Conservation (phyloP, 2,113 vertebrate genomes). For the Equus przewalskii region DNA sequence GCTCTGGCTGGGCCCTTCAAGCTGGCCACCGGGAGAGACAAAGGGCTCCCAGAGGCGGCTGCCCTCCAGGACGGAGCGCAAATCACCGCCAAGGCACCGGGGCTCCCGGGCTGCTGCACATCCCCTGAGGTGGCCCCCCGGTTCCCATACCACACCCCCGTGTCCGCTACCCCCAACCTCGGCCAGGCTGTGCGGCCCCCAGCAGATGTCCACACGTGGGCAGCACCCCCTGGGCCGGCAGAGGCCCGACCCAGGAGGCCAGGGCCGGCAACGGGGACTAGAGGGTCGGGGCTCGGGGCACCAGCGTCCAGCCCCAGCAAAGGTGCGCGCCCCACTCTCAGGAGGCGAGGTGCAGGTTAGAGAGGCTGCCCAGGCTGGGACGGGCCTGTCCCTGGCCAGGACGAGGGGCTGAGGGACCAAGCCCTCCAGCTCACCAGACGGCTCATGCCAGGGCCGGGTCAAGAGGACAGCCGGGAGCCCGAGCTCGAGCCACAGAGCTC, state of each 20-base stretch:
- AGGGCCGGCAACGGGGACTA: neutral
- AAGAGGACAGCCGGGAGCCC: neutral
- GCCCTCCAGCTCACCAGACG: too few relatives aligned
- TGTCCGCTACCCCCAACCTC: too few relatives aligned
- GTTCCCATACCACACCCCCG: too few relatives aligned
- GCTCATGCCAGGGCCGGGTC: neutral
- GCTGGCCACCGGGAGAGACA: constrained; percentile 35
- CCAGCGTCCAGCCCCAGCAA: neutral
- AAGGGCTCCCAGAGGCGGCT: neutral
- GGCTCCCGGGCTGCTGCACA: too few relatives aligned
- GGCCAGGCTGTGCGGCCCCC: too few relatives aligned
- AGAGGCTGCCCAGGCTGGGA: too few relatives aligned
- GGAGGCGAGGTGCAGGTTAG: neutral
- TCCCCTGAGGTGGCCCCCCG: too few relatives aligned
- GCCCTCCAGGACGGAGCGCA: neutral
- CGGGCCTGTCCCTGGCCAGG: too few relatives aligned
- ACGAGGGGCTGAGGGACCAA: rapidly evolving
- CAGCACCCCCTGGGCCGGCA: neutral
- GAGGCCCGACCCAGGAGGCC: neutral
- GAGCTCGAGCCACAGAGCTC: too few relatives aligned
- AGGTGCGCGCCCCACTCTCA: rapidly evolving
- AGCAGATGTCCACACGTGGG: too few relatives aligned
- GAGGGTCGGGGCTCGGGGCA: too few relatives aligned
- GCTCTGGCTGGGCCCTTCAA: constrained; percentile 42
- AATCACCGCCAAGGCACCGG: neutral